Base-by-base conservation (phyloP, 1,140 invertebrate species). In the Drosophila pruinosa region DNA sequence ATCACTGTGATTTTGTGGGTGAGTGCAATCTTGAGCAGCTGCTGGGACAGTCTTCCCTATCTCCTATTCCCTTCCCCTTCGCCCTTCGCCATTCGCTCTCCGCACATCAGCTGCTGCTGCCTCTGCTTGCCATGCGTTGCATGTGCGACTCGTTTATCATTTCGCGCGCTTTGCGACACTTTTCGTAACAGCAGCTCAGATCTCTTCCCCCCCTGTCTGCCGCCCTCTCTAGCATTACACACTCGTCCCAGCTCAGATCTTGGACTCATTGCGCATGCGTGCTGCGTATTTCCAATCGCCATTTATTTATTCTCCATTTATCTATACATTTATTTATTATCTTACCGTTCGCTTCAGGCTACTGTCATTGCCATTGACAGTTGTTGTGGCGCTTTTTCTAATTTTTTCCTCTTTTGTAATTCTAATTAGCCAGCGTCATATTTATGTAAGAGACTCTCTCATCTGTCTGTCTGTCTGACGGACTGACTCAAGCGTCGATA, bases 1-100 rank as follows among this genome's bases (percentile, higher is more conserved):
- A 99, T 91, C 97, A 97, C 91, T 99, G 98, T 93, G 96, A 98
- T 93, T 99, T 97, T 92, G 95, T 97, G 83, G 97, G 98, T 98
- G 92, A 94, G 93, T 92, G 45, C 7, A 34, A 12, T 26, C 17
- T 43, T 43, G 3, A 43, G 2, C 19, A 45, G 17, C 41, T 39
- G 36, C 36, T 15, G 36, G 17, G 36, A 15, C 14, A 15, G 12
- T 2, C 17, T 15, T 7, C n/a, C n/a, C 15, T 7, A 15, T 2
- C 47, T 14, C 3, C 24, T 31, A 2, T 0, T 12, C 34, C 10
- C 15, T 43, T 10, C 19, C 8, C 10, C 3, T 10, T 4, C 12
- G 5, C 21, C n/a, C 0, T n/a, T n/a, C n/a, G n/a, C n/a, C n/a
- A n/a, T n/a, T n/a, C 12, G 10, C 39, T 15, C 45, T 61, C 14